phyloP scores from a whole-genome alignment of 2,113 vertebrate genomes.

The Siphamia tubifer region DNA sequence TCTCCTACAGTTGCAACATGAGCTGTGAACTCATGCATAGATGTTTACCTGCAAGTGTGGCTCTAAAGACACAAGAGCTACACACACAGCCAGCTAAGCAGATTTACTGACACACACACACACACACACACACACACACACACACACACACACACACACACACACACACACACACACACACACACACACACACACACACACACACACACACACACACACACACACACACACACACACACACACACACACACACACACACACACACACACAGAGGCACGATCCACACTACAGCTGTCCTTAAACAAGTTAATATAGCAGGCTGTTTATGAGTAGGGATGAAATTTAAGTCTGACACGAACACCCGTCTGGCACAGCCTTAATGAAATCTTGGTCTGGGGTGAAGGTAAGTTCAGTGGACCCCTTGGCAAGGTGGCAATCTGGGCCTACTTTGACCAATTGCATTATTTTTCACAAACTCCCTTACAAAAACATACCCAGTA shows the following conservation, averaged over 20 bases:
- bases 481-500: conserved; percentile 10
- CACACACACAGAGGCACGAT: conserved; percentile 45
- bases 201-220: too few species aligned
- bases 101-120: conserved; percentile 49
- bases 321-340: conserved; percentile 84
- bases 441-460: conserved; percentile 16
- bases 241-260: conserved; percentile 43
- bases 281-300: conserved; percentile 80
- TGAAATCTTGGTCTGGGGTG: conserved; percentile 83
- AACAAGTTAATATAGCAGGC: conserved; percentile 86
- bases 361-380: conserved; percentile 82
- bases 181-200: too few species aligned
- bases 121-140: conserved; percentile 45
- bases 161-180: too few species aligned
- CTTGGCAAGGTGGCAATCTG: conserved; percentile 27
- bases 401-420: conserved; percentile 77
- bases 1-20: neutral
- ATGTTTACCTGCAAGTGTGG: conserved; percentile 2
- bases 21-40: conserved; percentile 10
- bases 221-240: too few species aligned
- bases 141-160: too few species aligned
- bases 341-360: conserved; percentile 78
- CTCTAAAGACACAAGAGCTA: neutral
- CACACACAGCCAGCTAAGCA: conserved; percentile 39
- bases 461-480: neutral